Percentiles rank a stretch among this genome's conserved stretches.
phyloP scores from a whole-genome alignment of 1,140 invertebrate species.

The Pteromalus puparum region DNA sequence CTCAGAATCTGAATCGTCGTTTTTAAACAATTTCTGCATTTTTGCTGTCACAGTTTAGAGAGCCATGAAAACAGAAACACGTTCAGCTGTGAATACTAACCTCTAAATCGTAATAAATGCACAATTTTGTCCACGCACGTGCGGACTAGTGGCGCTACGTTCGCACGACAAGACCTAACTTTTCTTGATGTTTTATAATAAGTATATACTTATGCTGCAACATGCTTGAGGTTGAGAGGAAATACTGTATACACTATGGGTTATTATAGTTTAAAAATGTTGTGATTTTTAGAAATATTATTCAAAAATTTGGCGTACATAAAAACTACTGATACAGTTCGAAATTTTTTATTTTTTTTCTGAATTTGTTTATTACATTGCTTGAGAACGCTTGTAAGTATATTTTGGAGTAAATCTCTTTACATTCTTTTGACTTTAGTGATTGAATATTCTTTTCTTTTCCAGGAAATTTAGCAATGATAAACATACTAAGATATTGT shows the following conservation, averaged over 20 bases:
- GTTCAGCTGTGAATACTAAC: neutral
- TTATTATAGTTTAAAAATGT: too few species aligned
- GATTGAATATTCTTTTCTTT: neutral
- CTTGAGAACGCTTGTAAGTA: neutral
- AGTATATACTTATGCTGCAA: too few species aligned
- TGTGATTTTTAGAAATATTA: too few species aligned
- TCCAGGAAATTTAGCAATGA: constrained; percentile 1
- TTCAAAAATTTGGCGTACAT: too few species aligned
- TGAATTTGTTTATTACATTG: neutral
- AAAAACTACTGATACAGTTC: too few species aligned
- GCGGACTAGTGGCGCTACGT: too few species aligned
- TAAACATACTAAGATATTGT: constrained; percentile 34
- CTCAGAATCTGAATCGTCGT: constrained; percentile 68
- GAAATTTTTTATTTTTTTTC: neutral
- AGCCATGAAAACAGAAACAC: neutral
- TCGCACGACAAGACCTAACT: too few species aligned
- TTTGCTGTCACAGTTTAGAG: neutral
- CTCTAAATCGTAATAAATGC: neutral
- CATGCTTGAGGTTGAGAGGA: too few species aligned
- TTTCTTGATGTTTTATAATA: too few species aligned
- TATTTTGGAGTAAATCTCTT: neutral
- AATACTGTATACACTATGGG: too few species aligned
- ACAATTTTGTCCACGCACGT: too few species aligned
- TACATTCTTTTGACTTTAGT: neutral
- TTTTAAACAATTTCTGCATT: constrained; percentile 70